These are phyloP conservation scores for Beroe ovata DNA, from an alignment of 37 sponge, comb jelly and placozoan species.

Conservation along the genomic window DNA sequence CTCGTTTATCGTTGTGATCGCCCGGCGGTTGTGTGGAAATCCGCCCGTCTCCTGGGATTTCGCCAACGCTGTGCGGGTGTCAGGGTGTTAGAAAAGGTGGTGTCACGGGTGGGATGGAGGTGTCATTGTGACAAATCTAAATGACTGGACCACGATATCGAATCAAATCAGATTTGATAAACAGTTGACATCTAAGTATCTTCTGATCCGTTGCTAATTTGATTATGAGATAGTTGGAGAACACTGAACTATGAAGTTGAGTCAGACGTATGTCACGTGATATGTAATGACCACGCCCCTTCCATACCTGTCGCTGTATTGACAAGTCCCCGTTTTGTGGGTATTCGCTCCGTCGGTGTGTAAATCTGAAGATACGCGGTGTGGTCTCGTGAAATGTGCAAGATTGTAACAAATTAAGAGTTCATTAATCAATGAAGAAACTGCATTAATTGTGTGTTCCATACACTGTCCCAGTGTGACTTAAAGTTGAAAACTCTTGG, in stretches of 20 bases:
- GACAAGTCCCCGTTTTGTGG: not conserved
- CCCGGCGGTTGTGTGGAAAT: not conserved
- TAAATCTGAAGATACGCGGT: not conserved
- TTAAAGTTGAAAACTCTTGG: too few relatives aligned
- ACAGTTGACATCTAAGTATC: too few relatives aligned
- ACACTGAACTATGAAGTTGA: too few relatives aligned
- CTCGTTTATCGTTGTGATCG: conserved; percentile 6
- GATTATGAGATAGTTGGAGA: too few relatives aligned
- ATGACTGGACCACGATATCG: too few relatives aligned
- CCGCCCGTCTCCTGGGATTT: not conserved
- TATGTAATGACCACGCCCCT: not conserved
- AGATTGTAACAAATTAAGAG: too few relatives aligned
- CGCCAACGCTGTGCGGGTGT: not conserved
- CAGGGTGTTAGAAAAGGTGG: not conserved
- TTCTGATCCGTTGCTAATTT: too few relatives aligned
- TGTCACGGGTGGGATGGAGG: not conserved
- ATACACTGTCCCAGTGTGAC: too few relatives aligned
- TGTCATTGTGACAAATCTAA: not conserved
- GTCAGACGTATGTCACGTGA: not conserved
- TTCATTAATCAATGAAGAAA: too few relatives aligned
- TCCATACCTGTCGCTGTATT: not conserved
- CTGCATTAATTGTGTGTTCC: too few relatives aligned
- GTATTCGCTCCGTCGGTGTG: not conserved
- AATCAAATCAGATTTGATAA: too few relatives aligned
- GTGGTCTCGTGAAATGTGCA: too few relatives aligned